Evolutionary conservation across 1,140 invertebrate genomes (phyloP).

Genomic region (Pogonomyrmex barbatus): DNA sequence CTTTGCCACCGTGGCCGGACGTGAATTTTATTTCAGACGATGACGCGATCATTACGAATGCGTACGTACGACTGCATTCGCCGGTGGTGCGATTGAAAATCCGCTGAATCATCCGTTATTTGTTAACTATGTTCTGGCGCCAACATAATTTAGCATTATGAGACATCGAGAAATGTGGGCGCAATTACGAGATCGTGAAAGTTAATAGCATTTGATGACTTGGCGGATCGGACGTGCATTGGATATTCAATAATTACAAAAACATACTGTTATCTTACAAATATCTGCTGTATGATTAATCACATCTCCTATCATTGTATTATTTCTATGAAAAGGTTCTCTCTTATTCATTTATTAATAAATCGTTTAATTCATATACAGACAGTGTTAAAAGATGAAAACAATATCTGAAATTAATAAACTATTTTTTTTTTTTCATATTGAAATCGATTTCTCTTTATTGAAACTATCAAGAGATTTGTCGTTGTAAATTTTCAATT

Average conservation of each 20-base stretch:
- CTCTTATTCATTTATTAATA: not conserved
- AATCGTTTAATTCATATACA: not conserved
- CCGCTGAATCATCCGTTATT: constrained; percentile 49
- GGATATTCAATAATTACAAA: constrained; percentile 4
- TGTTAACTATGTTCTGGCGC: constrained; percentile 17
- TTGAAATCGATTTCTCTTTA: not conserved
- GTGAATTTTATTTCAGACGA: constrained; percentile 63
- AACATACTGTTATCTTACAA: not conserved
- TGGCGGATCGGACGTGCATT: not conserved
- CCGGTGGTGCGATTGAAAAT: constrained; percentile 21
- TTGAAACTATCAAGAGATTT: not conserved
- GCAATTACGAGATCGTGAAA: constrained; percentile 42
- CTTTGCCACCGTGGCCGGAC: constrained; percentile 50
- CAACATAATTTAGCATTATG: constrained; percentile 47
- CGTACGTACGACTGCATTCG: constrained; percentile 42
- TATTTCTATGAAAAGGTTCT: not conserved
- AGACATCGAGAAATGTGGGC: constrained; percentile 32
- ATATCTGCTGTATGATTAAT: not conserved
- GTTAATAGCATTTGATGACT: constrained; percentile 48
- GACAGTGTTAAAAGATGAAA: not conserved
- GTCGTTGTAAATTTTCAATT: not conserved
- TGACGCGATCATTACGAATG: constrained; percentile 51
- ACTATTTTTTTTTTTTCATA: constrained; percentile 2
- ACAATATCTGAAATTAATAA: not conserved
- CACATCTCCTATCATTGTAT: not conserved